Conservation (phyloP, 1,140 invertebrate genomes). For the Drosophila punjabiensis region DNA sequence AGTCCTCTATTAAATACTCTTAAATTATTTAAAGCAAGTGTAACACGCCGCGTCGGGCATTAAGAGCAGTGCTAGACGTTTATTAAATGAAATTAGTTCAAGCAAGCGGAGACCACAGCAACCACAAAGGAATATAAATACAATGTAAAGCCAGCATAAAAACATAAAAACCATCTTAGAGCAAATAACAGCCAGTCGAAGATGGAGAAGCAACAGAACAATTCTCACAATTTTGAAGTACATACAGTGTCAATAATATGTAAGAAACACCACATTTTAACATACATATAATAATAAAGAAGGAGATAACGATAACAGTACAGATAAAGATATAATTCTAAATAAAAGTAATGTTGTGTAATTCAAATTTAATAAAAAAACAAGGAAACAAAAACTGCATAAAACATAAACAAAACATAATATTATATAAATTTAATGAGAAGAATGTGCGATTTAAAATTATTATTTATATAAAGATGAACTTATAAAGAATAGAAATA, state of each 20-base stretch:
- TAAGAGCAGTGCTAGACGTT: constrained; percentile 39
- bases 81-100: constrained; percentile 63
- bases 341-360: constrained; percentile 80
- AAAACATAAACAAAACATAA: constrained; percentile 50
- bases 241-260: constrained; percentile 78
- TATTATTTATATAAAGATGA: constrained; percentile 81
- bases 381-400: constrained; percentile 46
- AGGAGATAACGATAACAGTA: constrained; percentile 51
- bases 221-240: constrained; percentile 68
- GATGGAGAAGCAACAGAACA: constrained; percentile 28
- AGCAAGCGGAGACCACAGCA: constrained; percentile 31
- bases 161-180: constrained; percentile 35
- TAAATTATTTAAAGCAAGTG: constrained; percentile 72
- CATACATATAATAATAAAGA: constrained; percentile 54
- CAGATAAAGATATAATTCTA: constrained; percentile 68
- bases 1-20: constrained; percentile 80
- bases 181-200: constrained; percentile 17
- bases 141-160: constrained; percentile 50
- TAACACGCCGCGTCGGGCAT: constrained; percentile 46
- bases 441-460: constrained; percentile 79
- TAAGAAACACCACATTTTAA: constrained; percentile 75
- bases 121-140: constrained; percentile 33
- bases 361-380: constrained; percentile 77
- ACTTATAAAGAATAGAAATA: constrained; percentile 81
- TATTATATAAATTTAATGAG: constrained; percentile 57